A percentile compares a stretch with the other conserved stretches of the same genome.
phyloP scores from a whole-genome alignment of 2,797 vertebrate genomes.

The Etheostoma perlongum region DNA sequence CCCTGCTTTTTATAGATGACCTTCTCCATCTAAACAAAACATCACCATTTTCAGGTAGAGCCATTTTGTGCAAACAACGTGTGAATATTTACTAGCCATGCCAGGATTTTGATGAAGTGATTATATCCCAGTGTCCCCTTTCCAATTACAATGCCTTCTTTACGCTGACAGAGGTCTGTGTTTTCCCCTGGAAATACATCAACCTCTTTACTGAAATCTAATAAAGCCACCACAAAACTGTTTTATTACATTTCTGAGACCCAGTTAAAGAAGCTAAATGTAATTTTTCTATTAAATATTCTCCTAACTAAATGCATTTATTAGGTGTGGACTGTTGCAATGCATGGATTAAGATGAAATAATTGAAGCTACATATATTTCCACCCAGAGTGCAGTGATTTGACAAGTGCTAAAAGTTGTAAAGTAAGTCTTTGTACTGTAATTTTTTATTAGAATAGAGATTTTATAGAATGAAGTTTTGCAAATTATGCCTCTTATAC shows the following conservation, averaged over 20 bases:
- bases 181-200: slow-evolving; percentile 21
- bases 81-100: slow-evolving; percentile 65
- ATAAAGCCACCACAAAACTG: slow-evolving; percentile 25
- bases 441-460: not conserved
- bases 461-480: not conserved
- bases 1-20: slow-evolving; percentile 72
- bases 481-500: not conserved
- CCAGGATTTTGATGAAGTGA: slow-evolving; percentile 45
- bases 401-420: not conserved
- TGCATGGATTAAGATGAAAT: slow-evolving; percentile 25
- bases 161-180: slow-evolving; percentile 26
- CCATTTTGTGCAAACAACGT: slow-evolving; percentile 44
- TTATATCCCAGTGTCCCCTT: slow-evolving; percentile 70
- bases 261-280: slow-evolving; percentile 2
- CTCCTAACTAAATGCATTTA: slow-evolving; percentile 21
- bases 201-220: slow-evolving; percentile 26
- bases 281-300: slow-evolving; percentile 25
- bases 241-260: slow-evolving; percentile 14
- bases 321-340: not conserved
- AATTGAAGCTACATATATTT: slow-evolving; percentile 18
- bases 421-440: not conserved
- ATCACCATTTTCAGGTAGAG: slow-evolving; percentile 55
- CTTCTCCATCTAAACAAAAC: slow-evolving; percentile 58
- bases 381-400: not conserved
- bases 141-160: slow-evolving; percentile 64